These are phyloP conservation scores for Cylas formicarius DNA, from an alignment of 1,140 invertebrate genomes.

Conservation along the genomic window DNA sequence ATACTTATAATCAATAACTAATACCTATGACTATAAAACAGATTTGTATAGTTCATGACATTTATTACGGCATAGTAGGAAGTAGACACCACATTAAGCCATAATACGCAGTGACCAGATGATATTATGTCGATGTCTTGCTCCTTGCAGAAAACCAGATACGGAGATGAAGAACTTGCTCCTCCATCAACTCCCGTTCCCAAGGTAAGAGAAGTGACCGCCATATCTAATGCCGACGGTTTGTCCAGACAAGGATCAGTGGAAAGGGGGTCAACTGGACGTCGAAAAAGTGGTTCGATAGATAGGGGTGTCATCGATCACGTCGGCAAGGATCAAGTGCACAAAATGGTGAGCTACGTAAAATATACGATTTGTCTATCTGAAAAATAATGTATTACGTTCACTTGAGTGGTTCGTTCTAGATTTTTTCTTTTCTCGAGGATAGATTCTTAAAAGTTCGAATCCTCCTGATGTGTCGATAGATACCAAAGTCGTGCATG, in stretches of 20 bases:
- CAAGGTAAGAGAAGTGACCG: constrained; percentile 35
- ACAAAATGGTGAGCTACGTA: constrained; percentile 25
- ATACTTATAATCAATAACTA: too few species aligned
- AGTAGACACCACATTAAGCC: too few species aligned
- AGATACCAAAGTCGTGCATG: too few species aligned
- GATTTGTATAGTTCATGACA: not conserved
- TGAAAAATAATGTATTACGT: too few species aligned
- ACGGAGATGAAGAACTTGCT: constrained; percentile 49
- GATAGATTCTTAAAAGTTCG: too few species aligned
- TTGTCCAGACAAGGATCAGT: constrained; percentile 34
- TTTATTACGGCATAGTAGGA: too few species aligned
- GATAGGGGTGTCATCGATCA: constrained; percentile 21
- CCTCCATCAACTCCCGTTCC: constrained; percentile 49
- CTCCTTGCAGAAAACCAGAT: constrained; percentile 50
- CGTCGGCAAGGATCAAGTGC: constrained; percentile 16
- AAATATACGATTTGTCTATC: too few species aligned
- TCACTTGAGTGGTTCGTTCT: too few species aligned
- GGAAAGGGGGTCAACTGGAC: constrained; percentile 23
- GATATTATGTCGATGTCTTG: not conserved
- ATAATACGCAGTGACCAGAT: too few species aligned
- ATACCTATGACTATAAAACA: too few species aligned
- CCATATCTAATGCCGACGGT: constrained; percentile 18
- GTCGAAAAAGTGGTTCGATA: constrained; percentile 29
- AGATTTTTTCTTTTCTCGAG: too few species aligned
- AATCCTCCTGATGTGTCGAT: too few species aligned